Evolutionary conservation across 2,888 invertebrate genomes (phyloP).

Genomic region (Nebria salina): DNA sequence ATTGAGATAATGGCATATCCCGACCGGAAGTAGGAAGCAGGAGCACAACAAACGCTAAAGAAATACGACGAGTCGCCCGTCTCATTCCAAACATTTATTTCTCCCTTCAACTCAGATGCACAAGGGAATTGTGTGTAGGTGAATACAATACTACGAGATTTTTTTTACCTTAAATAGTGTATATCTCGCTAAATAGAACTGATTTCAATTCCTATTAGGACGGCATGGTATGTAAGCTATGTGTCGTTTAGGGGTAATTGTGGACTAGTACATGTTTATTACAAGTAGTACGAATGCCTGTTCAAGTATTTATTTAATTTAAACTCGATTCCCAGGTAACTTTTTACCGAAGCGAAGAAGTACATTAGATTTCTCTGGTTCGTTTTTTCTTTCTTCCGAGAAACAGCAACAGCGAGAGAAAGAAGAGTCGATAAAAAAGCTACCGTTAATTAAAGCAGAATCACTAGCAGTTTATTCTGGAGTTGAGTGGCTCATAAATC

Average conservation of each 20-base stretch:
- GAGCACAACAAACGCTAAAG: constrained; percentile 43
- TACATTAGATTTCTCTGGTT: constrained; percentile 4
- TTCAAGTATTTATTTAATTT: not conserved
- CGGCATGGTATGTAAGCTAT: too few relatives aligned
- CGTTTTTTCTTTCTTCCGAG: constrained; percentile 6
- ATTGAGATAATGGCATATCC: constrained; percentile 49
- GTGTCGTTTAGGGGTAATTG: too few relatives aligned
- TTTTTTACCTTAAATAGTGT: too few relatives aligned
- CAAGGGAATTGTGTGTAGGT: too few relatives aligned
- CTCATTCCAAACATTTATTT: not conserved
- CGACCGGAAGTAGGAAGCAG: constrained; percentile 44
- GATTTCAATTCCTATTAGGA: too few relatives aligned
- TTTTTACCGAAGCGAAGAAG: constrained; percentile 3
- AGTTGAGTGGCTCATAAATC: constrained; percentile 40
- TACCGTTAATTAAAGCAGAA: constrained; percentile 48
- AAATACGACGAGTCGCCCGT: constrained; percentile 13
- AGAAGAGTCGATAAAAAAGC: constrained; percentile 23
- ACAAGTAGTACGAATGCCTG: not conserved
- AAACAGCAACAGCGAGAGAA: not conserved
- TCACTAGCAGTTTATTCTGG: constrained; percentile 47
- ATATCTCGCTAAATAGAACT: too few relatives aligned
- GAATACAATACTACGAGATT: too few relatives aligned
- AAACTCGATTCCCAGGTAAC: not conserved
- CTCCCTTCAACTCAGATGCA: too few relatives aligned
- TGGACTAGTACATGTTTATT: too few relatives aligned